Conservation (phyloP, 2,113 vertebrate genomes). For the Clinocottus analis region DNA sequence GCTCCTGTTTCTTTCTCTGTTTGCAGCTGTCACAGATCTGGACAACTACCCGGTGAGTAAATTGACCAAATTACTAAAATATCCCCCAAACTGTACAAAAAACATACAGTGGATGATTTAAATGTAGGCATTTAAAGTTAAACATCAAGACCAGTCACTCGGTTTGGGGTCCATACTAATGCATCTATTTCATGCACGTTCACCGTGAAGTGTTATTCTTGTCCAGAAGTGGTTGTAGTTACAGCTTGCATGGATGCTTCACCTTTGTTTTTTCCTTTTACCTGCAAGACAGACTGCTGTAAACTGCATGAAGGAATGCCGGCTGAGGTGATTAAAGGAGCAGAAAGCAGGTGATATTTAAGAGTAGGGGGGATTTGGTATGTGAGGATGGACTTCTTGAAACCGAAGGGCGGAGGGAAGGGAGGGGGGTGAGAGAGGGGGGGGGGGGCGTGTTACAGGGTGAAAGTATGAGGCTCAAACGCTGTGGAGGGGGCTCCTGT, state of each 20-base stretch:
- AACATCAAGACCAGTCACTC: neutral
- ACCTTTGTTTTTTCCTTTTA: conserved; percentile 68
- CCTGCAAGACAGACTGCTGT: conserved; percentile 72
- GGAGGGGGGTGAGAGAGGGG: neutral
- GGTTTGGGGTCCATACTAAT: neutral
- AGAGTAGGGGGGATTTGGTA: conserved; percentile 65
- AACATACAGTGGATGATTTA: neutral
- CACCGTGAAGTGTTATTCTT: neutral
- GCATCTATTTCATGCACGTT: neutral
- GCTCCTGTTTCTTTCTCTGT: neutral
- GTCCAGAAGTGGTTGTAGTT: neutral
- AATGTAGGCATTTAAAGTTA: neutral
- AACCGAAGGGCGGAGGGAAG: too few relatives aligned
- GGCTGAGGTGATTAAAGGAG: conserved; percentile 75
- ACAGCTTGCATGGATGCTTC: conserved; percentile 65
- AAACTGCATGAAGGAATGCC: conserved; percentile 79
- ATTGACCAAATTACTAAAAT: neutral
- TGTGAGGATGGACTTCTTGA: conserved; percentile 71
- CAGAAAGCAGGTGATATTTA: conserved; percentile 78
- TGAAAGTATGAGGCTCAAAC: conserved; percentile 66
- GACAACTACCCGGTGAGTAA: neutral
- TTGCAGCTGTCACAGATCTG: neutral
- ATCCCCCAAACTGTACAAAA: neutral
- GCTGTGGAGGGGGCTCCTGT: conserved; percentile 48
- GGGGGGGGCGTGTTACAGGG: conserved; percentile 51